These are phyloP conservation scores for Parasteatoda lunata DNA, from an alignment of 2,888 invertebrate genomes.

Conservation along the genomic window DNA sequence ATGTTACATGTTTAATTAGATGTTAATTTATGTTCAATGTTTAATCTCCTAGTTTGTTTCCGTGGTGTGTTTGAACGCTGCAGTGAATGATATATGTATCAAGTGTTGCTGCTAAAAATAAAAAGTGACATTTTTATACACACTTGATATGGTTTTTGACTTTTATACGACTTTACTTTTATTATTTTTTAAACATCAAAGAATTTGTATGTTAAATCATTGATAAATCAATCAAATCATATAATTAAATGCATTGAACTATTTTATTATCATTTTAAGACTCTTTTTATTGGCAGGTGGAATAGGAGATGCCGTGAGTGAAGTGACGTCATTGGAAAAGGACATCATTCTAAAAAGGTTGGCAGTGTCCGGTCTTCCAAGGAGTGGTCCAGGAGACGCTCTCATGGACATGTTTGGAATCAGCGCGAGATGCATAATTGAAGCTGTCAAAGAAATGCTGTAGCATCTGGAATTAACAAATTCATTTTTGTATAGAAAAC, in stretches of 20 bases:
- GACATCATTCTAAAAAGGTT: constrained; percentile 85
- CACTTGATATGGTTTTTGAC: too few relatives aligned
- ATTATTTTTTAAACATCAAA: not conserved
- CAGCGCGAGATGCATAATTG: constrained; percentile 84
- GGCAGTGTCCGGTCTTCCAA: constrained; percentile 87
- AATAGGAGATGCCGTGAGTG: constrained; percentile 94
- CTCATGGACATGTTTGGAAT: constrained; percentile 93
- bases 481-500: too few relatives aligned
- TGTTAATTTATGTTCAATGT: too few relatives aligned
- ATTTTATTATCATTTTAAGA: not conserved
- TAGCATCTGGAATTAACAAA: not conserved
- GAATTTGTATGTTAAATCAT: not conserved
- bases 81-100: too few relatives aligned
- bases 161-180: too few relatives aligned
- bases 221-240: too few relatives aligned
- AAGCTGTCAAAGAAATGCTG: constrained; percentile 79
- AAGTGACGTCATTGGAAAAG: constrained; percentile 81
- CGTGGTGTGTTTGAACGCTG: too few relatives aligned
- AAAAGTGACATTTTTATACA: too few relatives aligned
- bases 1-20: too few relatives aligned
- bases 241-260: not conserved
- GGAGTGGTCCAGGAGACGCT: constrained; percentile 91
- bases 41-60: too few relatives aligned
- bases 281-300: constrained; percentile 80
- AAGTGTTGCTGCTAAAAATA: too few relatives aligned